Conservation (phyloP, 1,140 invertebrate species). For the Leucophenga varia region DNA sequence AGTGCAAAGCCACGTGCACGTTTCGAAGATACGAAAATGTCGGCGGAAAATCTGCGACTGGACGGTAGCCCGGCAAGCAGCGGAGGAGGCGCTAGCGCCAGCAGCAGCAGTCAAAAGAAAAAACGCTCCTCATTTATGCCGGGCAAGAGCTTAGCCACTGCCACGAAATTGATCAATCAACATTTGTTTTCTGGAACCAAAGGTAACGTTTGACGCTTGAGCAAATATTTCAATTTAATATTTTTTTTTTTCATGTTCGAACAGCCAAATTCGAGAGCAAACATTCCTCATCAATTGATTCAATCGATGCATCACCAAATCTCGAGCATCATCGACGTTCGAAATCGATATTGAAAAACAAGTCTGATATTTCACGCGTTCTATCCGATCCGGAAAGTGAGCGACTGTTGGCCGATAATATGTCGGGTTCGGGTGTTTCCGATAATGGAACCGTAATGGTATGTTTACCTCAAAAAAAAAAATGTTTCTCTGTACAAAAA, state of each 20-base stretch:
- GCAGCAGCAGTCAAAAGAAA: constrained; percentile 38
- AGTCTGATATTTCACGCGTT: constrained; percentile 62
- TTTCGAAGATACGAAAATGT: constrained; percentile 55
- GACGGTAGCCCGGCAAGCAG: constrained; percentile 17
- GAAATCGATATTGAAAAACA: constrained; percentile 78
- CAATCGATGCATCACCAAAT: constrained; percentile 67
- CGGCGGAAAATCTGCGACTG: constrained; percentile 59
- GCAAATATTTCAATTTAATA: neutral
- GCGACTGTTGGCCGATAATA: constrained; percentile 70
- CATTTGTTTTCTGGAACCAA: constrained; percentile 67
- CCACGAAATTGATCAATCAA: constrained; percentile 73
- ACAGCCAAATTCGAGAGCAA: constrained; percentile 61
- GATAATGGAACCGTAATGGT: constrained; percentile 58
- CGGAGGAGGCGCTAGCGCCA: constrained; percentile 11
- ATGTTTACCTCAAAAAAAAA: neutral
- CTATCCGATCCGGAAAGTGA: constrained; percentile 73
- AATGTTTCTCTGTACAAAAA: neutral
- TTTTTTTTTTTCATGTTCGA: constrained; percentile 15
- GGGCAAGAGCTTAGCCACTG: constrained; percentile 67
- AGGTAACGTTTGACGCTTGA: no score
- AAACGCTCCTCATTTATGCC: constrained; percentile 64
- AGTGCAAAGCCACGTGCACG: constrained; percentile 32
- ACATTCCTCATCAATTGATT: constrained; percentile 71
- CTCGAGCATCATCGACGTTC: constrained; percentile 66
- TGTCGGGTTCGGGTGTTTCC: constrained; percentile 58